phyloP scores from a whole-genome alignment of 2,797 vertebrate species.

The Xiphorhynchus erythropygius region DNA sequence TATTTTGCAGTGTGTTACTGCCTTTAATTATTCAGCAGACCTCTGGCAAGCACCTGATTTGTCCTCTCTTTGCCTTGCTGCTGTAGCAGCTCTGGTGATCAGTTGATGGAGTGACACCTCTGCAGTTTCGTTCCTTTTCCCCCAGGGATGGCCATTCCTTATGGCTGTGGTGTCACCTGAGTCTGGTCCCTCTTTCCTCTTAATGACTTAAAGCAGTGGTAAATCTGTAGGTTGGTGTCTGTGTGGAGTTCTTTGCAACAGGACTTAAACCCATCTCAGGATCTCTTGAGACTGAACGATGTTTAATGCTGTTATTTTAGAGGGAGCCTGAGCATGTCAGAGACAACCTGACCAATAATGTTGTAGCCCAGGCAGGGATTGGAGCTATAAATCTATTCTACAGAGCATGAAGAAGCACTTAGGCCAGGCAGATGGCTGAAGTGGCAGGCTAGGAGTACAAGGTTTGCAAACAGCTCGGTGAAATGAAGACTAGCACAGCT shows the following conservation, averaged over 20 bases:
- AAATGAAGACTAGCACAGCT: neutral
- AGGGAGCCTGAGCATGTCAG: neutral
- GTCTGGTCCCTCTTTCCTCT: neutral
- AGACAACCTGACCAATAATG: neutral
- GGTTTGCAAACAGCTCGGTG: neutral
- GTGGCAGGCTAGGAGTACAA: neutral
- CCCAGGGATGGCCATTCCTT: neutral
- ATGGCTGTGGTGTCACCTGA: neutral
- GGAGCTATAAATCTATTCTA: neutral
- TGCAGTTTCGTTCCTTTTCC: neutral
- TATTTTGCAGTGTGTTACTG: neutral
- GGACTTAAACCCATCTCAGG: neutral
- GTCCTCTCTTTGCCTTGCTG: neutral
- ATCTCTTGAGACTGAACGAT: neutral
- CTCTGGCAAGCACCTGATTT: neutral
- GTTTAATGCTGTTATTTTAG: neutral
- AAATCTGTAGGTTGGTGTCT: neutral
- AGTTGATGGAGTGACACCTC: neutral
- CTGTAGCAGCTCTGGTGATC: neutral
- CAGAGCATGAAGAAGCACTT: neutral
- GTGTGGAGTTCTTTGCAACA: neutral
- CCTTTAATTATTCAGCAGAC: conserved; percentile 19
- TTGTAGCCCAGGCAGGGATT: neutral
- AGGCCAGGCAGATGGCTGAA: neutral
- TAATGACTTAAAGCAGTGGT: neutral